Conservation (phyloP, 2,113 vertebrate genomes). For the Megaptera novaeangliae region DNA sequence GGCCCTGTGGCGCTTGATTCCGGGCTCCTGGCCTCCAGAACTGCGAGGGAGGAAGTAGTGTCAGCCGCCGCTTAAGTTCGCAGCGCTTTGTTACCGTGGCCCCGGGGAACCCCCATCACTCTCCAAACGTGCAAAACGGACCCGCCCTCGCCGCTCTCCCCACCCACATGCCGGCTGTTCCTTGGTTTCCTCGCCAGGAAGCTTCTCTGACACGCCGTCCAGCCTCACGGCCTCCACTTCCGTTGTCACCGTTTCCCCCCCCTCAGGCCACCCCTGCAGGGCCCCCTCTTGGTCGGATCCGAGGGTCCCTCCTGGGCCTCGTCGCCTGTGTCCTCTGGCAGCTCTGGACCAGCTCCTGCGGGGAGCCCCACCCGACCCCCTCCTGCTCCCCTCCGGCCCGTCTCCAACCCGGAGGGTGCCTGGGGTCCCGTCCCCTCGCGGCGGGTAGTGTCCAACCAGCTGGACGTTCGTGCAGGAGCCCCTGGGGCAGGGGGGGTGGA, state of each 20-base stretch:
- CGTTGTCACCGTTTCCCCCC: neutral
- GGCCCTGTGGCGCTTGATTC: too few relatives aligned
- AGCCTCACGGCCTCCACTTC: neutral
- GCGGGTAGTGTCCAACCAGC: neutral
- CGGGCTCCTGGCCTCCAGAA: too few relatives aligned
- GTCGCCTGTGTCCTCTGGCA: neutral
- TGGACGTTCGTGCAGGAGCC: neutral
- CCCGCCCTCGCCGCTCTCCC: fast-evolving
- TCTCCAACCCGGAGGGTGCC: neutral
- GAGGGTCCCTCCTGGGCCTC: neutral
- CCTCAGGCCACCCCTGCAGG: neutral
- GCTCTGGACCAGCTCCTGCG: neutral
- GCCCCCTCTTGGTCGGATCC: neutral
- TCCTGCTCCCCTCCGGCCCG: neutral
- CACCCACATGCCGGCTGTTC: neutral
- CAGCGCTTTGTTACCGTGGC: neutral
- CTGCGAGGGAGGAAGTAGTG: neutral
- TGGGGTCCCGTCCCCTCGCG: neutral
- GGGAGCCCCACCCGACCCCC: neutral
- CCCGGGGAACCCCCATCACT: neutral
- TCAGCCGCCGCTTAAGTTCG: neutral
- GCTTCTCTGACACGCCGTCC: neutral
- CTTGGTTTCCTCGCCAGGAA: neutral
- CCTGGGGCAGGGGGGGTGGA: neutral
- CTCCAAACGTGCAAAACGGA: fast-evolving